Conservation (phyloP, 2,888 invertebrate genomes). For the Odontocolon sp. region DNA sequence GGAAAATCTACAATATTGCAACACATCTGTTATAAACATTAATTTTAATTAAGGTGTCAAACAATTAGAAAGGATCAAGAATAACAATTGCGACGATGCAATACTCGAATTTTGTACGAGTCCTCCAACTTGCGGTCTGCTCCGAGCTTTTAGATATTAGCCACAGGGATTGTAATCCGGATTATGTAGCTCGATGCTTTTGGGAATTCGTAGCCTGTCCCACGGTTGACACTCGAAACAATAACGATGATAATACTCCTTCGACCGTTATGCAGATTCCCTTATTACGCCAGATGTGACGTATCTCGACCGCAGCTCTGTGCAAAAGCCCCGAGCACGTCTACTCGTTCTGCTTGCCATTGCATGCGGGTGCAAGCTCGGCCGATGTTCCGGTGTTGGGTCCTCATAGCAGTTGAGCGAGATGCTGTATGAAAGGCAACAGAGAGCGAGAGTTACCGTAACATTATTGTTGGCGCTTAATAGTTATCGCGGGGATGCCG, state of each 20-base stretch:
- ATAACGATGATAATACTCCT: conserved; percentile 70
- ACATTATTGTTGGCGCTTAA: conserved; percentile 69
- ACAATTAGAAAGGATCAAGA: conserved; percentile 46
- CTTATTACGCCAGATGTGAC: conserved; percentile 65
- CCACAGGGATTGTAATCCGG: conserved; percentile 55
- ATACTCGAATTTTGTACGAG: not conserved
- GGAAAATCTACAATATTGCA: not conserved
- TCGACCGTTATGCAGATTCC: conserved; percentile 67
- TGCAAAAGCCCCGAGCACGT: conserved; percentile 42
- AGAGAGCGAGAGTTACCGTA: conserved; percentile 52
- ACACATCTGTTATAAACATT: not conserved
- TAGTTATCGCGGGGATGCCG: conserved; percentile 64
- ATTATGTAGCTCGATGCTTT: conserved; percentile 50
- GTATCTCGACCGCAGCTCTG: conserved; percentile 60
- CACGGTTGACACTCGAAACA: conserved; percentile 57
- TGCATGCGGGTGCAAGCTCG: not conserved
- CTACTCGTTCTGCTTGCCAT: not conserved
- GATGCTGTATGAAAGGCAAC: conserved; percentile 22
- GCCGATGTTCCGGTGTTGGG: conserved; percentile 5
- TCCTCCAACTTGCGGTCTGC: conserved; percentile 3
- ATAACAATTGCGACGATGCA: conserved; percentile 16
- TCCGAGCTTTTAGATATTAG: conserved; percentile 41
- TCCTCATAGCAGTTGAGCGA: conserved; percentile 11
- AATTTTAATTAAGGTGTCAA: conserved; percentile 36
- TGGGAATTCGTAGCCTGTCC: conserved; percentile 19